Evolutionary conservation across 2,888 invertebrate species (phyloP), one percentile per base, ranked within the genome.

Genomic region (Saturnia japonica): DNA sequence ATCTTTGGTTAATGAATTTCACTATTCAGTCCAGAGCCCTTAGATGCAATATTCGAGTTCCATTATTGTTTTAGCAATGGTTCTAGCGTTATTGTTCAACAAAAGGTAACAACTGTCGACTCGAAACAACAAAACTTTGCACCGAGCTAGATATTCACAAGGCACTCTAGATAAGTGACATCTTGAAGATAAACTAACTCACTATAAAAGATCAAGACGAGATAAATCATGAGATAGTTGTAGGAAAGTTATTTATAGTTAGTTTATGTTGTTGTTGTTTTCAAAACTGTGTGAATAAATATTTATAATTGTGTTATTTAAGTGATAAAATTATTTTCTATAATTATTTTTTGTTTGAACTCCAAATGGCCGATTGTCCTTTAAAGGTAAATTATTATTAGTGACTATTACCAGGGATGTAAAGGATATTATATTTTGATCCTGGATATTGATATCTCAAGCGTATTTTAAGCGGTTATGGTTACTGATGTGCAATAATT

Each of bases 151-250:
- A 64, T 64, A 64, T 64, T 60, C 57, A 64, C 19, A 40, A 64
- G n/a, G 19, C 40, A 40, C 64, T 64, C 40, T 40, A 64, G 64
- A 64, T 64, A 64, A 11, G 40, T n/a, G 19, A 40, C 57, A 57
- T 57, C n/a, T 42, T 34, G 16, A 57, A 68, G 54, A 40, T 68
- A 68, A 68, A 42, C 68, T 51, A 68, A 57, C n/a, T 40, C 22
- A 9, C 57, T 54, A 40, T 68, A 34, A 70, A 67, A 70, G 51
- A 66, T 57, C 42, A 45, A n/a, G 57, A 25, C 28, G 43, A 64
- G 64, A 64, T 64, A 64, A 64, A 40, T 64, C 64, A 2, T 7
- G 34, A 64, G 43, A 69, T 54, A 54, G 25, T 66, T n/a, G 66
- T 40, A 7, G 19, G 16, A 34, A 14, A 40, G 7, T 40, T n/a